Evolutionary conservation across 2,888 invertebrate genomes (phyloP).

Genomic region (Dichetophora obliterata): DNA sequence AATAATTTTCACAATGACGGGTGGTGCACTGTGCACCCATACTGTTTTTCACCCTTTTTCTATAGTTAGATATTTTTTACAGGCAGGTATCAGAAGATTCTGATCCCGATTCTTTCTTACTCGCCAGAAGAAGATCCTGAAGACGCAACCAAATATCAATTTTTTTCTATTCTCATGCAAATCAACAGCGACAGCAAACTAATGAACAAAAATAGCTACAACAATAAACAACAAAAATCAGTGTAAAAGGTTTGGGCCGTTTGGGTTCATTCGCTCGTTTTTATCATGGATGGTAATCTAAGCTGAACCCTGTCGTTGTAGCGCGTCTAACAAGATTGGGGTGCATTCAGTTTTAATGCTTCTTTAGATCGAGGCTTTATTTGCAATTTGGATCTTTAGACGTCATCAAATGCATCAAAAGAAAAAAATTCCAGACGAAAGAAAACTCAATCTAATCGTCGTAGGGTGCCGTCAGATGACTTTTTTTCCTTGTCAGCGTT

Average conservation of each 20-base stretch:
- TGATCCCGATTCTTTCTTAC: conserved; percentile 21
- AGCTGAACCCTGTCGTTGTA: background rate
- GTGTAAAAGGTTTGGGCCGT: conserved; percentile 46
- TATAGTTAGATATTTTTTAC: background rate
- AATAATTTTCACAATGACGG: conserved; percentile 66
- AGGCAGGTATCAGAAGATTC: conserved; percentile 30
- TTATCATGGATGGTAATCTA: conserved; percentile 3
- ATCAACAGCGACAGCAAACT: conserved; percentile 56
- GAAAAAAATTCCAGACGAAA: conserved; percentile 22
- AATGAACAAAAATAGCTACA: conserved; percentile 53
- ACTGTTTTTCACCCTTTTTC: background rate
- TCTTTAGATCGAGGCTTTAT: conserved; percentile 6
- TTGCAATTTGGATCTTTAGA: conserved; percentile 55
- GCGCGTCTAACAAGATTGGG: too few species aligned
- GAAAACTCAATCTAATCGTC: conserved; percentile 14
- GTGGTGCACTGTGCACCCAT: conserved; percentile 54
- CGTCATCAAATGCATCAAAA: conserved; percentile 50
- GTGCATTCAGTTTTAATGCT: too few species aligned
- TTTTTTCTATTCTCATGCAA: conserved; percentile 69
- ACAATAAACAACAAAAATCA: conserved; percentile 52
- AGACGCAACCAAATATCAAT: conserved; percentile 68
- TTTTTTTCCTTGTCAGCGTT: background rate
- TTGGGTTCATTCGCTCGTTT: conserved; percentile 55
- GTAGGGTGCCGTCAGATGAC: background rate
- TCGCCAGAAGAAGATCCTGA: conserved; percentile 53